These are phyloP conservation scores for Calephelis virginiensis DNA, from an alignment of 1,140 invertebrate genomes.

Conservation along the genomic window DNA sequence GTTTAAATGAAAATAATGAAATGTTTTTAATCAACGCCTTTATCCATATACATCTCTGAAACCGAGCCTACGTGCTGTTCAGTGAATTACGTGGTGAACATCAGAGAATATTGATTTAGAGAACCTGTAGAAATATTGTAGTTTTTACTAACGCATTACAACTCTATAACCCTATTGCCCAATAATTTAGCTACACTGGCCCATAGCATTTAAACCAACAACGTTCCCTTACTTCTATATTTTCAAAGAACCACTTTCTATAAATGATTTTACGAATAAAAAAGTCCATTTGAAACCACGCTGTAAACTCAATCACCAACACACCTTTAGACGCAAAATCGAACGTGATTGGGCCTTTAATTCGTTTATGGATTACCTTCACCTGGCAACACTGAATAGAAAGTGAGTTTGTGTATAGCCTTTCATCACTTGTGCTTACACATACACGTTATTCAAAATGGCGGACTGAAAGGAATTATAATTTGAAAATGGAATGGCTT, in stretches of 20 bases:
- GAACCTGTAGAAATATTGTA: too few species aligned
- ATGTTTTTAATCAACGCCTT: too few species aligned
- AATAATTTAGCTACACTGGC: background rate
- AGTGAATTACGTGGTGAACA: too few species aligned
- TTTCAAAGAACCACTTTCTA: slow-evolving; percentile 15
- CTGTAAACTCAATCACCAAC: slow-evolving; percentile 27
- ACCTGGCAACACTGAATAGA: slow-evolving; percentile 34
- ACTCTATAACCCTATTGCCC: too few species aligned
- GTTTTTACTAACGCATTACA: too few species aligned
- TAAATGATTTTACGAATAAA: slow-evolving; percentile 15
- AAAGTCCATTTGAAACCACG: slow-evolving; percentile 24
- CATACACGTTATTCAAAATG: slow-evolving; percentile 11
- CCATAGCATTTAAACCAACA: background rate
- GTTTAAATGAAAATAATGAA: too few species aligned
- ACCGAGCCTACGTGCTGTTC: too few species aligned
- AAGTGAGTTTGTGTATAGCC: slow-evolving; percentile 34
- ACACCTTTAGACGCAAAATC: slow-evolving; percentile 32
- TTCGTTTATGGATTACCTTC: slow-evolving; percentile 37
- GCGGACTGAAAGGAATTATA: slow-evolving; percentile 12
- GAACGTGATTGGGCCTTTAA: slow-evolving; percentile 41
- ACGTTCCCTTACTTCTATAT: background rate
- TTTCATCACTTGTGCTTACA: slow-evolving; percentile 29
- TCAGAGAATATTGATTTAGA: too few species aligned
- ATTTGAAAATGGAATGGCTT: slow-evolving; percentile 8
- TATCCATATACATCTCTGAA: too few species aligned